These are phyloP conservation scores for Sinelater perroti DNA, from an alignment of 2,888 invertebrate genomes.

Conservation along the genomic window DNA sequence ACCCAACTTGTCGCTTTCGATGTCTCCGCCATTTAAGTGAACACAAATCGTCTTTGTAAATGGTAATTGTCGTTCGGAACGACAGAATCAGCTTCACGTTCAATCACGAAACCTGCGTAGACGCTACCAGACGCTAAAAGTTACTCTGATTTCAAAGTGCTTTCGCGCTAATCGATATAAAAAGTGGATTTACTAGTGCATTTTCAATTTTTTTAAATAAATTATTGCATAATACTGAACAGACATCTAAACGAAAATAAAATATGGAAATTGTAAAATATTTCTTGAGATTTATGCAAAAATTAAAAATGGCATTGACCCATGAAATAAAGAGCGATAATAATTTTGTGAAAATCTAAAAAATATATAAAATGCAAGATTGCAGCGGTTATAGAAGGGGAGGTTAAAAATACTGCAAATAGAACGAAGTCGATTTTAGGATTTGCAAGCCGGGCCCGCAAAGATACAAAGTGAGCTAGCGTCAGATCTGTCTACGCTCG, in stretches of 20 bases:
- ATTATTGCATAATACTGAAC: no score
- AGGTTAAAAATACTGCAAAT: constrained; percentile 11
- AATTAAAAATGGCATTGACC: no score
- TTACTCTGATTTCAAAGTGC: constrained; percentile 1
- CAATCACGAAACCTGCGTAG: constrained; percentile 46
- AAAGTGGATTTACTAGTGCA: no score
- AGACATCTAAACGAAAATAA: no score
- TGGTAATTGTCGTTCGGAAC: constrained; percentile 53
- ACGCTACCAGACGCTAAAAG: constrained; percentile 20
- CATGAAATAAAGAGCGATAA: background rate
- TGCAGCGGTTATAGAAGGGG: no score
- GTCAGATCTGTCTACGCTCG: constrained; percentile 40
- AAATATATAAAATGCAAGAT: no score
- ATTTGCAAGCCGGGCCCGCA: constrained; percentile 25
- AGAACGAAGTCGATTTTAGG: constrained; percentile 24
- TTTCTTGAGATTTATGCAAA: no score
- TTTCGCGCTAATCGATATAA: no score
- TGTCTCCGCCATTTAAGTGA: constrained; percentile 51
- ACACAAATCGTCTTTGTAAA: constrained; percentile 55
- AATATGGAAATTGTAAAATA: no score
- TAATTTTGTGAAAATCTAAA: background rate
- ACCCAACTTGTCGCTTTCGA: constrained; percentile 47
- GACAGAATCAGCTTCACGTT: constrained; percentile 49
- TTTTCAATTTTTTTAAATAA: no score
- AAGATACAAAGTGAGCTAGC: constrained; percentile 38